Base-by-base conservation (phyloP, 1,140 invertebrate species). In the Drosophila kikkawai region DNA sequence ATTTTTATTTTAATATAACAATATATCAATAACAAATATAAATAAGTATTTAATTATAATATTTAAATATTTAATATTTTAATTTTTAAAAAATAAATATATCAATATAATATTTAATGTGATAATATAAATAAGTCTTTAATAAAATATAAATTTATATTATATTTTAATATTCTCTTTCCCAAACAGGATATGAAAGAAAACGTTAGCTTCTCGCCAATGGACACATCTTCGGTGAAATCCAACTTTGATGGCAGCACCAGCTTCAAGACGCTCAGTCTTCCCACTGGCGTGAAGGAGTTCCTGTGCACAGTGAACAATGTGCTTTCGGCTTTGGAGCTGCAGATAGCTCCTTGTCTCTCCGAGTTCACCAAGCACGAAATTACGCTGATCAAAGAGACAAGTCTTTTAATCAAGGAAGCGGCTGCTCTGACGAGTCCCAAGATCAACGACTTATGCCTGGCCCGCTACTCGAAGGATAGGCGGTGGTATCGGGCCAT, bases 401-500 rank as follows among this genome's bases (percentile, higher is more conserved):
- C 86, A 1, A 68, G 67, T 26, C 29, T 47, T 12, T 37, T 91
- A 5, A 87, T 82, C 1, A 77, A 70, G 7, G 39, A 41, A 6
- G 66, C 80, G 9, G 47, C 75, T 17, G 36, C n/a, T 0, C 56
- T 92, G 4, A 13, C 32, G 1, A 15, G 44, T 4, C 65, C 74
- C 2, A 77, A 73, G 12, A 3, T 67, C 29, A 44, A 82, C 9
- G 68, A 70, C 6, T 37, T 80, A 32, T 92, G 91, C 22, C 55
- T 92, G 41, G 87, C 91, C 2, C 69, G 58, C 26, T 91, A 82
- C 41, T 55, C 63, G 1, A 67, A 45, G 22, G 91, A 92, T 47
- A 71, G 81, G 9, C 68, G 75, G 19, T 92, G 91, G 91, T 92
- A 92, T 79, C 84, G 91, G 13, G 91, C 83, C 2, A 51, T 76